Base-by-base conservation (phyloP, 2,888 invertebrate genomes). In the Coleophora flavipennella region DNA sequence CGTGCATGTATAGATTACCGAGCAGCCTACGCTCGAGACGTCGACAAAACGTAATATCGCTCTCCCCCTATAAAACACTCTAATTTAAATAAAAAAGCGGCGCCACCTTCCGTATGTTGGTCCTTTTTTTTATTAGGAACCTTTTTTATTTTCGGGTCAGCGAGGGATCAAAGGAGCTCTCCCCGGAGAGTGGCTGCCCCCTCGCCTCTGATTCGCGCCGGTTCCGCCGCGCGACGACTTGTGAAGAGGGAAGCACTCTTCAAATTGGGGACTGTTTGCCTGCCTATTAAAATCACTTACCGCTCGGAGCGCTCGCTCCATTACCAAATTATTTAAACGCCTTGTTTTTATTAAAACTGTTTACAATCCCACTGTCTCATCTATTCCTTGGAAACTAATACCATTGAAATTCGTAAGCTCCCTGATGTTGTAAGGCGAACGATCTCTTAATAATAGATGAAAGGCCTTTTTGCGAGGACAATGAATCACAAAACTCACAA, bases 101-200 rank as follows among this genome's bases (percentile, higher is more conserved):
- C 83, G 79, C 80, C 80, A 83, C 83, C 81, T 81, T 83, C 80
- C 83, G 83, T 84, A 83, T 83, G 83, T 83, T 79, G 80, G 80
- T 74, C 76, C 78, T 76, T 81, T 76, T n/a, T 44, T 84, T 81
- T 81, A 81, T 81, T 83, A 80, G 72, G 79, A 75, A 77, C 83
- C 81, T 83, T 84, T 83, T 84, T 84, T 83, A 83, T 81, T 83
- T 79, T 81, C 77, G 84, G 84, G 84, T 84, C 84, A 83, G 81
- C 81, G 71, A 63, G 79, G 80, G 84, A 83, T 84, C 84, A 84
- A 84, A 84, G 77, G 78, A 76, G 74, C 74, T 71, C 73, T 78
- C 80, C 78, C 78, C 62, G 51, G 78, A 71, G 80, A 74, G 69
- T 49, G 50, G 49, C 51, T 51, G 43, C 48, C 48, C 51, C 45